Conservation (phyloP, 2,888 invertebrate species). For the Campaea margaritaria region DNA sequence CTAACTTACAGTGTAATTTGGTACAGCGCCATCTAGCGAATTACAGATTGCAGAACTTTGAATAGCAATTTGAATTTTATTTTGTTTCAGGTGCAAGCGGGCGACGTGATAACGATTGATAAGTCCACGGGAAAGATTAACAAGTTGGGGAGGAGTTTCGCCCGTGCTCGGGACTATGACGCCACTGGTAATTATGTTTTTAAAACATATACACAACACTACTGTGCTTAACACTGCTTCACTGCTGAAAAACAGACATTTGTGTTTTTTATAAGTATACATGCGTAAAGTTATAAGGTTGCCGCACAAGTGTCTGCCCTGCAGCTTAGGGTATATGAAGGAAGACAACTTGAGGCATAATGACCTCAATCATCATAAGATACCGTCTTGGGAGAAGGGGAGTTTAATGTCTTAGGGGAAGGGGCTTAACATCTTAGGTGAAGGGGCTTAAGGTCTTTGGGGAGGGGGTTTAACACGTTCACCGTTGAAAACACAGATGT, state of each 20-base stretch:
- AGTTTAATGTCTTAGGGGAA: too few species aligned
- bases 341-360: slow-evolving; percentile 51
- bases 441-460: too few species aligned
- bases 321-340: slow-evolving; percentile 40
- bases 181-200: too few species aligned
- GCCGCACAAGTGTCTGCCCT: slow-evolving; percentile 27
- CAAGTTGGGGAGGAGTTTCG: slow-evolving; percentile 96
- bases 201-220: too few species aligned
- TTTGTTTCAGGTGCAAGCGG: slow-evolving; percentile 93
- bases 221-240: too few species aligned
- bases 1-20: too few species aligned
- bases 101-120: slow-evolving; percentile 99
- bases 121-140: slow-evolving; percentile 98
- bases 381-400: slow-evolving; percentile 38
- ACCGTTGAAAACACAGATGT: too few species aligned
- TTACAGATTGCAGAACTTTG: neutral
- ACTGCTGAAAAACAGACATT: too few species aligned
- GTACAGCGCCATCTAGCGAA: neutral
- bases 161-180: slow-evolving; percentile 98
- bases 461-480: too few species aligned
- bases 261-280: too few species aligned
- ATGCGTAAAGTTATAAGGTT: too few species aligned
- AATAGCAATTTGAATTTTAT: slow-evolving; percentile 8
- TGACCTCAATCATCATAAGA: slow-evolving; percentile 52
- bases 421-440: too few species aligned